Evolutionary conservation across 2,797 vertebrate genomes (phyloP), one percentile per base, ranked within the genome.

Genomic region (Onychomys arenicola): DNA sequence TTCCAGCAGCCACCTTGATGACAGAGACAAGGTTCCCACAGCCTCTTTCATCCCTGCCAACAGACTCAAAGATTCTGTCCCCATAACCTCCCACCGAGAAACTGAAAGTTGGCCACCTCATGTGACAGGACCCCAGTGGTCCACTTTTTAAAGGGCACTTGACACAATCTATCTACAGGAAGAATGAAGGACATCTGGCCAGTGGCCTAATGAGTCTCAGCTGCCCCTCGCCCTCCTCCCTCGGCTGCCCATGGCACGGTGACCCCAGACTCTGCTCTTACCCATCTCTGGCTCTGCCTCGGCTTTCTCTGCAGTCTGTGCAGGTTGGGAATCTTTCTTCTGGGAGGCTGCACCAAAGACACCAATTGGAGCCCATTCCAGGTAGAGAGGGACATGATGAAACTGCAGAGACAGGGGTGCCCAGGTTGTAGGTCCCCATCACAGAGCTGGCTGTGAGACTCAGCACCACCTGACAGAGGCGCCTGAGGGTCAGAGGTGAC

Each of bases 291-390:
- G 10, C 12, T 90, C 93, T 10, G 1, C n/a, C 12, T 37, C 6
- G 77, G 57, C 55, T n/a, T 85, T 93, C 96, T 75, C 83, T 1
- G 12, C 93, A 25, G 94, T 6, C 5, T 91, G 73, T 13, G 32
- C 85, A 5, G 93, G 3, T 34, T 3, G 87, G 29, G 17, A 2
- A 0, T 1, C 12, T 59, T 98, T 98, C 61, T 97, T 97, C 76
- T 95, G 98, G 13, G 98, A 92, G 92, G 97, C 59, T 67, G 98
- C 89, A 59, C 97, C 96, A 43, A 99, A 99, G 96, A 99, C 98
- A 0, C 99, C 99, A 67, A 99, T 96, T 0, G 99, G 99, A 37
- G 99, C 99, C 99, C 99, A 99, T 96, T 99, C 99, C 97, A 99
- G 98, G 93, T 99, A 99, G 65, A 99, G 97, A 0, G 99, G 99